Base-by-base conservation (phyloP, 1,140 invertebrate genomes). In the Euura lappo region DNA sequence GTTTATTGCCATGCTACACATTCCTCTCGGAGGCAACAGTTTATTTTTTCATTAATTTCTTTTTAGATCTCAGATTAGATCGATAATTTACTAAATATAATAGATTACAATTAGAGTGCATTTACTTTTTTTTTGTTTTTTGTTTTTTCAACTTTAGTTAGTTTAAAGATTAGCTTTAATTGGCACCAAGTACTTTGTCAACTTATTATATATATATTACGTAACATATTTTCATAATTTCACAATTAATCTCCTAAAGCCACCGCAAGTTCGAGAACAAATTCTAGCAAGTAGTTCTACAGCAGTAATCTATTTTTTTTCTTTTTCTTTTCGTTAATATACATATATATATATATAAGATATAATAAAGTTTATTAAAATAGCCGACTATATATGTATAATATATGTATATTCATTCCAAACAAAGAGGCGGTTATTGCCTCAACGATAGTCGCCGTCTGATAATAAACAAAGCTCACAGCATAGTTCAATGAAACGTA, bases 1-100 rank as follows among this genome's bases (percentile, higher is more conserved):
- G 11, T 8, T 81, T 83, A 83, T 85, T 85, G 81, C 79, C 82
- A 77, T 80, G 78, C 79, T 85, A 83, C 78, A 83, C 77, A 79
- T 81, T 79, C 79, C 80, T 81, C 79, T 80, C 76, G 70, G 77
- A 78, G 78, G 78, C 78, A 77, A 82, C 82, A 77, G 76, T 78
- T 78, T 76, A 73, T 42, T 11, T 68, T 42, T 13, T 64, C 10
- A 10, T 42, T 28, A 74, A 75, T 74, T 75, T 74, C 74, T 77
- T 76, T 78, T 71, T 72, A 71, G 71, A 77, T 73, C 77, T 60
- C 64, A 70, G 69, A 76, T 69, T 75, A 46, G 74, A 78, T 77
- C 74, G 71, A 77, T 75, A 68, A 73, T 75, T 65, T 6, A 45
- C 46, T 70, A 70, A 70, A 45, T 46, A 45, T 45, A 70, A 10